Evolutionary conservation across 1,140 invertebrate species (phyloP), one percentile per base, ranked within the genome.

Genomic region (Papilio dardanus): DNA sequence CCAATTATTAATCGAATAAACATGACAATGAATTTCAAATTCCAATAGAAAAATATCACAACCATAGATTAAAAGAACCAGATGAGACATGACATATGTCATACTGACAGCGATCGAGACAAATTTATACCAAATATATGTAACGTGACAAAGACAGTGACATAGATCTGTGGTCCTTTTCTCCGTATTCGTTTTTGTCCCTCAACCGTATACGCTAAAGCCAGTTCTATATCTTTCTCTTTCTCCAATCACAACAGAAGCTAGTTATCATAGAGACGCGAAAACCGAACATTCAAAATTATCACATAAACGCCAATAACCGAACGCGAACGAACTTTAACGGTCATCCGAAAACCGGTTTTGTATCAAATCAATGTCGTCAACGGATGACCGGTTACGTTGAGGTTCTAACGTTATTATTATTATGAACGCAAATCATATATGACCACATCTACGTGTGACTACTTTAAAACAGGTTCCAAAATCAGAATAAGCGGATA

Each of bases 291-390:
- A 78, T 78, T 76, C 73, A 74, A 76, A 81, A 65, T 81, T 79
- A 86, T 82, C 81, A 67, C 68, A 62, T 74, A 73, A 68, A 73
- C 78, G 77, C 78, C 83, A 80, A 77, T 76, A 75, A 62, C 75
- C 78, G 76, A 78, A 74, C 77, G 54, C 62, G 66, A 85, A 83
- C 80, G 79, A 69, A 81, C 77, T 81, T 86, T 86, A 88, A 88
- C 88, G 84, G 86, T 86, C 81, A 62, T 35, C 28, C 30, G 66
- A 81, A 87, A 81, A 87, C 86, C 76, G 80, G 86, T 90, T 83
- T 68, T 79, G 40, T 68, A 58, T 75, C 76, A 74, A 82, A 83
- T 84, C 77, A 74, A 79, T 69, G 71, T 82, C 74, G 84, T 85
- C 83, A 88, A 88, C 85, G 80, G 77, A 81, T 74, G 83, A 88